Evolutionary conservation across 2,797 vertebrate species (phyloP).

Genomic region (Acridotheres tristis): DNA sequence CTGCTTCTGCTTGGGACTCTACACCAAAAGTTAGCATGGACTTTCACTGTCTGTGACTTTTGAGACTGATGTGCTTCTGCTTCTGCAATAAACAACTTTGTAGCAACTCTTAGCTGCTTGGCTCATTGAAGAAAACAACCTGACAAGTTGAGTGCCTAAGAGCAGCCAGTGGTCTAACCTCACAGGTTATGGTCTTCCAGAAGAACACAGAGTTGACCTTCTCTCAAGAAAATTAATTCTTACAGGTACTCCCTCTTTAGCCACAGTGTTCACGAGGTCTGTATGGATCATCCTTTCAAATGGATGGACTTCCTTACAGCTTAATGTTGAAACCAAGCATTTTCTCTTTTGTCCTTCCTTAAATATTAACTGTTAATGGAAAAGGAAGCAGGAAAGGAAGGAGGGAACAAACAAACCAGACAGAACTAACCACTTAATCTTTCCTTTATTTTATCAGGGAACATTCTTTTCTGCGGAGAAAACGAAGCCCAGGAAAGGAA

Average conservation of each 20-base stretch:
- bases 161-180: no score
- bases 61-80: no score
- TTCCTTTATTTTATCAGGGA: neutral
- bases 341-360: neutral
- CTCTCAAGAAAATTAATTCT: neutral
- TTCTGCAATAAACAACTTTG: no score
- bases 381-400: neutral
- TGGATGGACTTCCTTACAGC: neutral
- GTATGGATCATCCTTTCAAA: neutral
- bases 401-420: neutral
- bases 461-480: neutral
- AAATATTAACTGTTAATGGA: neutral
- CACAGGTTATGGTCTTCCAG: neutral
- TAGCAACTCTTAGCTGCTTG: no score
- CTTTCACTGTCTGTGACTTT: no score
- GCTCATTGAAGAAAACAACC: no score
- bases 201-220: neutral
- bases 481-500: neutral
- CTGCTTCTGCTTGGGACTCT: no score
- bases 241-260: neutral
- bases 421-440: neutral
- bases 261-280: neutral
- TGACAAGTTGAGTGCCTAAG: no score
- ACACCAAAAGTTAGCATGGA: no score
- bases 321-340: neutral